Evolutionary conservation across 1,140 invertebrate genomes (phyloP).

Genomic region (Gonioctena quinquepunctata): DNA sequence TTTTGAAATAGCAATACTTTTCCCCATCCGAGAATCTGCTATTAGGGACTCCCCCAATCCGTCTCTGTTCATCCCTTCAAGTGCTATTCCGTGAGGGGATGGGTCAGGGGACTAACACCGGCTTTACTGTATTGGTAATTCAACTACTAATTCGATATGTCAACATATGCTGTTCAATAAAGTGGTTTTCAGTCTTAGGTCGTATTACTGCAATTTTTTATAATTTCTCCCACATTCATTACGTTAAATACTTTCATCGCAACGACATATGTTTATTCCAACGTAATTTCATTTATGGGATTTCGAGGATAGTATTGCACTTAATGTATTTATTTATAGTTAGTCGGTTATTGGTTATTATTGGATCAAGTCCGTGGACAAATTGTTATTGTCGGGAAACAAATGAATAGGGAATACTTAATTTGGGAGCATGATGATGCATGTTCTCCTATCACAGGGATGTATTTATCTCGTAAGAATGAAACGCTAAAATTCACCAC

Average conservation of each 20-base stretch:
- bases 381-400: background rate
- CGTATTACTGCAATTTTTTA: background rate
- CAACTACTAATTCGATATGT: constrained; percentile 1
- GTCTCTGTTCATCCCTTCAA: background rate
- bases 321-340: background rate
- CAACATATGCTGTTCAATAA: background rate
- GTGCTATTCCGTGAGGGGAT: background rate
- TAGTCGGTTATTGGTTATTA: background rate
- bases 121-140: constrained; percentile 4
- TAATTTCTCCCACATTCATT: background rate
- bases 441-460: too few relatives aligned
- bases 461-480: too few relatives aligned
- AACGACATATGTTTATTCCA: background rate
- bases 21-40: too few relatives aligned
- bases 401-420: too few relatives aligned
- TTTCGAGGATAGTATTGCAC: background rate
- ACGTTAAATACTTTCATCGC: background rate
- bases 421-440: too few relatives aligned
- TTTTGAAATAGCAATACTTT: too few relatives aligned
- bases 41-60: background rate
- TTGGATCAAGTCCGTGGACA: background rate
- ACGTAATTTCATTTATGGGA: background rate
- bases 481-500: too few relatives aligned
- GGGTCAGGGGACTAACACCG: background rate
- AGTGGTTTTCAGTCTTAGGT: background rate